Percentiles rank a stretch among this genome's conserved stretches.
Conservation (phyloP, 1,140 invertebrate genomes). For the Proctacanthus coquilletti region DNA sequence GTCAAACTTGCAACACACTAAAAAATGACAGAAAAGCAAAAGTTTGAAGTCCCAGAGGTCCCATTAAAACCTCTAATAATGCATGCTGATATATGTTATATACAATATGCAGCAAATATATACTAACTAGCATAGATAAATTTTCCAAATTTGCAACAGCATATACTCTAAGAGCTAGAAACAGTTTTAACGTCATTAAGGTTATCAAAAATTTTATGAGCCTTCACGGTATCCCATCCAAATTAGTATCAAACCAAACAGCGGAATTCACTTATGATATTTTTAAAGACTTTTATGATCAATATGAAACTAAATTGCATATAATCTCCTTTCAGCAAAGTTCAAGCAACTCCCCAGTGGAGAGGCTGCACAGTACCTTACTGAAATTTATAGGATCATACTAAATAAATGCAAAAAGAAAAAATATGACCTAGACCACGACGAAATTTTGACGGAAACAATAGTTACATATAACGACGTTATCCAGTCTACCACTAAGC, state of each 20-base stretch:
- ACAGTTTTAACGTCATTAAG: slow-evolving; percentile 6
- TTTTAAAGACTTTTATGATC: slow-evolving; percentile 10
- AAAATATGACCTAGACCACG: slow-evolving; percentile 4
- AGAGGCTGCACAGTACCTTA: slow-evolving; percentile 12
- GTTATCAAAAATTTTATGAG: slow-evolving; percentile 11
- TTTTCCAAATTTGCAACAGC: slow-evolving; percentile 18
- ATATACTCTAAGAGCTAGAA: slow-evolving; percentile 9
- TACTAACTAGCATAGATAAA: slow-evolving; percentile 13
- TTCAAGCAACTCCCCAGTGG: slow-evolving; percentile 8
- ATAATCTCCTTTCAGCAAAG: slow-evolving; percentile 8
- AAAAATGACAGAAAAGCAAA: neutral
- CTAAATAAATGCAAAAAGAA: slow-evolving; percentile 6
- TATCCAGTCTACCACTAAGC: neutral
- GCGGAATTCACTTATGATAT: slow-evolving; percentile 10
- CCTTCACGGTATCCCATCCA: slow-evolving; percentile 10
- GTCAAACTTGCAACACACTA: too few species aligned
- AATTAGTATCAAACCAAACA: slow-evolving; percentile 10
- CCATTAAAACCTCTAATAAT: slow-evolving; percentile 13
- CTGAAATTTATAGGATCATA: slow-evolving; percentile 12
- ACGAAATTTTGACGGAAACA: slow-evolving; percentile 1
- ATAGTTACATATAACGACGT: neutral
- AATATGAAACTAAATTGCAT: slow-evolving; percentile 11
- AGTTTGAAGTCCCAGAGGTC: slow-evolving; percentile 3
- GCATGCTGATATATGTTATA: slow-evolving; percentile 12
- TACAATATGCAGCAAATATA: slow-evolving; percentile 9